Conservation (phyloP, 1,140 invertebrate species). For the Papilio helenus region DNA sequence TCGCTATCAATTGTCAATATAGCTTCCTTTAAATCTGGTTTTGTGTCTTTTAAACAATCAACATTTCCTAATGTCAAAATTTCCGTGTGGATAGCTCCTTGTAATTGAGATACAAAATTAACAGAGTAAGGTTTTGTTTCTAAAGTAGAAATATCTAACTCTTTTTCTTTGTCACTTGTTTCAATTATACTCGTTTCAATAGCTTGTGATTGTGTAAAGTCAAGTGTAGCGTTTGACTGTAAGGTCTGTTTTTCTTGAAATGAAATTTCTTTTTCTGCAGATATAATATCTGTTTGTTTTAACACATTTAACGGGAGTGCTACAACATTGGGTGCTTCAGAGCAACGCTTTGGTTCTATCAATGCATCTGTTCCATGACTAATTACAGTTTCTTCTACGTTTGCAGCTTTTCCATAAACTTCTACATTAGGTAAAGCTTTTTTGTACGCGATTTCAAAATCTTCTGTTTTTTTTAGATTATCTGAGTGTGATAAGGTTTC, state of each 20-base stretch:
- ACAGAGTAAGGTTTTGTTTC: constrained; percentile 52
- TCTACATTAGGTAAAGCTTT: constrained; percentile 62
- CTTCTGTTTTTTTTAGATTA: constrained; percentile 53
- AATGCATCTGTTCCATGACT: constrained; percentile 57
- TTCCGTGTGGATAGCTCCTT: constrained; percentile 62
- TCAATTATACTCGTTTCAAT: constrained; percentile 60
- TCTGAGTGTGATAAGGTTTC: constrained; percentile 66
- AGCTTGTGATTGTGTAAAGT: constrained; percentile 61
- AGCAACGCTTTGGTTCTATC: constrained; percentile 41
- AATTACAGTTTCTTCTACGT: constrained; percentile 61
- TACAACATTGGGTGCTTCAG: constrained; percentile 53
- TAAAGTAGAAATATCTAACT: constrained; percentile 45
- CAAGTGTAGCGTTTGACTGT: constrained; percentile 45
- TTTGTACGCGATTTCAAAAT: constrained; percentile 52
- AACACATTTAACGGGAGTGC: constrained; percentile 52
- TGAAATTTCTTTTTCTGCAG: constrained; percentile 63
- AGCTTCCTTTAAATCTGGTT: constrained; percentile 48
- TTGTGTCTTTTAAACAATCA: constrained; percentile 48
- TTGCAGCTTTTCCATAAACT: constrained; percentile 67
- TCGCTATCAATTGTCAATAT: constrained; percentile 48
- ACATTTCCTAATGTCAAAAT: constrained; percentile 51
- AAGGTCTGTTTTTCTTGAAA: constrained; percentile 45
- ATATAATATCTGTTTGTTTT: constrained; percentile 65
- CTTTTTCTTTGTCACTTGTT: constrained; percentile 63
- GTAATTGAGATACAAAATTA: constrained; percentile 58